phyloP scores from a whole-genome alignment of 2,888 invertebrate genomes.

The Temnothorax rugatulus region DNA sequence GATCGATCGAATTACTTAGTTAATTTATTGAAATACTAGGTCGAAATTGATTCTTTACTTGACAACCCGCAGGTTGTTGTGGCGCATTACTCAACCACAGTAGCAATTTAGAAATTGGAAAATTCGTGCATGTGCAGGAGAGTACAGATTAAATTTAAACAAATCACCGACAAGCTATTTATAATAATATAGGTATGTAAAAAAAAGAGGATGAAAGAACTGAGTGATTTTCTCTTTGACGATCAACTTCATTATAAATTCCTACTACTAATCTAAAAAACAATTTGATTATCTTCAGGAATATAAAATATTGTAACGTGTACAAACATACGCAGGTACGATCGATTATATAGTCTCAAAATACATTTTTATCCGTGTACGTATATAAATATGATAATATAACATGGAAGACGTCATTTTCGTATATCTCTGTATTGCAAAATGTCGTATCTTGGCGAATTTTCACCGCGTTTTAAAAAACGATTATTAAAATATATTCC shows the following conservation, averaged over 20 bases:
- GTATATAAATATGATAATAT: constrained; percentile 57
- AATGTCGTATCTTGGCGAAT: constrained; percentile 66
- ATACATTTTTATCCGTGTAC: constrained; percentile 63
- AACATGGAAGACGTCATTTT: constrained; percentile 70
- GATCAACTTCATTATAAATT: constrained; percentile 69
- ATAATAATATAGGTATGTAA: constrained; percentile 57
- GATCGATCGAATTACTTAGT: constrained; percentile 79
- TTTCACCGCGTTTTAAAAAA: constrained; percentile 66
- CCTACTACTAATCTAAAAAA: constrained; percentile 64
- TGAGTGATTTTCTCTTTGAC: constrained; percentile 56
- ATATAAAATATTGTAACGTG: constrained; percentile 69
- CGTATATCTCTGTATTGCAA: constrained; percentile 68
- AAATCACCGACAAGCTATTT: constrained; percentile 58
- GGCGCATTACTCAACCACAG: constrained; percentile 40
- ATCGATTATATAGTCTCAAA: constrained; percentile 60
- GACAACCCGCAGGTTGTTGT: constrained; percentile 58
- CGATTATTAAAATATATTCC: constrained; percentile 58
- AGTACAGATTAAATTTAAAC: constrained; percentile 55
- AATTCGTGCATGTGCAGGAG: constrained; percentile 21
- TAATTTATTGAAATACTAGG: constrained; percentile 84
- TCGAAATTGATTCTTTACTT: constrained; percentile 56
- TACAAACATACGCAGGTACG: constrained; percentile 67
- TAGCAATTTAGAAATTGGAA: constrained; percentile 56
- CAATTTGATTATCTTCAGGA: constrained; percentile 68
- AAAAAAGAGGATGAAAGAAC: constrained; percentile 21